These are phyloP conservation scores for Ancistrus triradiatus DNA, from an alignment of 2,113 vertebrate genomes.

Conservation along the genomic window DNA sequence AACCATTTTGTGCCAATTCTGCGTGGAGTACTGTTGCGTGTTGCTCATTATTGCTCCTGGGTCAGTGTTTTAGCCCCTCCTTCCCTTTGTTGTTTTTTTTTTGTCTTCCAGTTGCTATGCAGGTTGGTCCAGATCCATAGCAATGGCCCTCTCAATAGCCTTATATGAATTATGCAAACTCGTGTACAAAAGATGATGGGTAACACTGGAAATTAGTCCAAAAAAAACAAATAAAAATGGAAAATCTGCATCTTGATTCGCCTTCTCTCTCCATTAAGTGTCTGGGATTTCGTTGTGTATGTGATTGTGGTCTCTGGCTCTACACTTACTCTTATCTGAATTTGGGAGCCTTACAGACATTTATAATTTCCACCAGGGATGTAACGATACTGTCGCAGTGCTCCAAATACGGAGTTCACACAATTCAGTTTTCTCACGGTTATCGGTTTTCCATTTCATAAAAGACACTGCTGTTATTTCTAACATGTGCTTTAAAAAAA, in stretches of 20 bases:
- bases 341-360: too few species aligned
- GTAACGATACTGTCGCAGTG: too few species aligned
- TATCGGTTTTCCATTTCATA: too few species aligned
- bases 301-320: too few species aligned
- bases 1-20: slow-evolving; percentile 64
- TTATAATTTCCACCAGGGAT: too few species aligned
- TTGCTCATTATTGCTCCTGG: slow-evolving; percentile 57
- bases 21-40: slow-evolving; percentile 58
- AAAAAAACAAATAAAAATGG: slow-evolving; percentile 86
- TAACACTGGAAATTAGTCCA: slow-evolving; percentile 97
- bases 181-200: slow-evolving; percentile 76
- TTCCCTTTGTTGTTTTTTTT: slow-evolving; percentile 44
- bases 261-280: not conserved
- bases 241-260: slow-evolving; percentile 50
- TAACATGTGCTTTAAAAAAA: too few species aligned
- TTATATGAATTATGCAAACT: slow-evolving; percentile 96
- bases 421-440: too few species aligned
- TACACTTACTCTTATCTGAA: not conserved
- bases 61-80: slow-evolving; percentile 71
- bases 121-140: slow-evolving; percentile 74
- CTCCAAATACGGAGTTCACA: too few species aligned
- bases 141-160: slow-evolving; percentile 84
- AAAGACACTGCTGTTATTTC: too few species aligned
- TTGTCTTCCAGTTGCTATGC: slow-evolving; percentile 84
- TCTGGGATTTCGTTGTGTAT: not conserved